Conservation (phyloP, 64 coral and sea anemone species). For the Actinia equina region DNA sequence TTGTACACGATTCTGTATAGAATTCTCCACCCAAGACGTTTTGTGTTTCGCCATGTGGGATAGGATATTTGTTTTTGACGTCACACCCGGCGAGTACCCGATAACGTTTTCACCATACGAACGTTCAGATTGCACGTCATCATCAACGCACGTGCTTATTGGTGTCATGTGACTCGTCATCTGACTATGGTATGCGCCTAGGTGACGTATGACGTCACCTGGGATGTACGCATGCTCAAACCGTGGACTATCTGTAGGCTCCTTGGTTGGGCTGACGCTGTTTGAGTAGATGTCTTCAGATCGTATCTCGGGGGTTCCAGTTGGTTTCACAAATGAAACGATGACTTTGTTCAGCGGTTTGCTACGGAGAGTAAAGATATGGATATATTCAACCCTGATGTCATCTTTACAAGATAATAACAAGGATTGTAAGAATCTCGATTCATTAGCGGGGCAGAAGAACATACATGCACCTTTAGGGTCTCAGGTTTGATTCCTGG, state of each 20-base stretch:
- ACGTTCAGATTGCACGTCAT: conserved; percentile 29
- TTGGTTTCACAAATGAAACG: conserved; percentile 20
- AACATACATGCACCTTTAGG: too few relatives aligned
- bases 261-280: conserved; percentile 10
- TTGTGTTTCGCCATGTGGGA: conserved; percentile 86
- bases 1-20: conserved; percentile 31
- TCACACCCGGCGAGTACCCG: conserved; percentile 7
- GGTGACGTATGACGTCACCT: conserved; percentile 16
- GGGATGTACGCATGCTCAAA: conserved; percentile 47
- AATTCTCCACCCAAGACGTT: conserved; percentile 70
- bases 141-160: conserved; percentile 14
- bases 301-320: background rate
- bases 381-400: background rate
- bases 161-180: conserved; percentile 26
- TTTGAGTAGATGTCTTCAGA: conserved; percentile 4
- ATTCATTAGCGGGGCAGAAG: too few relatives aligned
- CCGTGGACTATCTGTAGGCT: conserved; percentile 14
- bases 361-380: background rate
- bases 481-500: too few relatives aligned
- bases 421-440: too few relatives aligned
- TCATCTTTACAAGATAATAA: too few relatives aligned
- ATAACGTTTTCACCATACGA: conserved; percentile 25
- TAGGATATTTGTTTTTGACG: conserved; percentile 69
- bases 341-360: conserved; percentile 16
- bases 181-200: conserved; percentile 13